Evolutionary conservation across 2,797 vertebrate genomes (phyloP).

Genomic region (Prunella strophiata): DNA sequence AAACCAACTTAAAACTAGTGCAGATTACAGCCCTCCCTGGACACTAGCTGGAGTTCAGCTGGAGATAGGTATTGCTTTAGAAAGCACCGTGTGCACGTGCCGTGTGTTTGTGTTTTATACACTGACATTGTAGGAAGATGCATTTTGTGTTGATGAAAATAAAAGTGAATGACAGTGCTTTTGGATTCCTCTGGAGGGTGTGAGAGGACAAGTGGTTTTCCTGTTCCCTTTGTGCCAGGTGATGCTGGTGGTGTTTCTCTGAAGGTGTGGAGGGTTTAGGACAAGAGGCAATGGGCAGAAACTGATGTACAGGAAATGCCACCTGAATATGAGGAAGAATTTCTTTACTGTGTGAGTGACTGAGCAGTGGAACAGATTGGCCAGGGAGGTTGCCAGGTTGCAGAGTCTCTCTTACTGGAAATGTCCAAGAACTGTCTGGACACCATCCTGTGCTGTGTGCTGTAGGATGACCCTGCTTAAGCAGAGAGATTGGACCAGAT

Average conservation of each 20-base stretch:
- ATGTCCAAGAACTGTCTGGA: background rate
- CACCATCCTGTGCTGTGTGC: background rate
- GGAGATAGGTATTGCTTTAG: background rate
- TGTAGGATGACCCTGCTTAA: background rate
- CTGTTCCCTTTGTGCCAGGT: background rate
- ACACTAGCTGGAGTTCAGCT: background rate
- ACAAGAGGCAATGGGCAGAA: background rate
- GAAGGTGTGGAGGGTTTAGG: background rate
- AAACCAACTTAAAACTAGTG: background rate
- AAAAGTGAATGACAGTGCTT: background rate
- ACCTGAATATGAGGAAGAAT: background rate
- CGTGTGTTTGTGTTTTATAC: background rate
- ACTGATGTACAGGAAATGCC: background rate
- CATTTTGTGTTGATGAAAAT: background rate
- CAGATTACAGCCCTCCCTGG: background rate
- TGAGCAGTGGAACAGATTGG: background rate
- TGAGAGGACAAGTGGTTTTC: background rate
- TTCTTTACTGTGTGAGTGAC: background rate
- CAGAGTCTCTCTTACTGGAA: background rate
- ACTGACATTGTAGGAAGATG: background rate
- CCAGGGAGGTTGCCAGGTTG: background rate
- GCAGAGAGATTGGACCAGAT: background rate
- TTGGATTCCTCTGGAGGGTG: background rate
- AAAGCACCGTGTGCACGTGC: rapidly evolving
- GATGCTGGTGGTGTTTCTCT: background rate